Conservation (phyloP, 2,888 invertebrate genomes). For the Oxyteleia sp. region DNA sequence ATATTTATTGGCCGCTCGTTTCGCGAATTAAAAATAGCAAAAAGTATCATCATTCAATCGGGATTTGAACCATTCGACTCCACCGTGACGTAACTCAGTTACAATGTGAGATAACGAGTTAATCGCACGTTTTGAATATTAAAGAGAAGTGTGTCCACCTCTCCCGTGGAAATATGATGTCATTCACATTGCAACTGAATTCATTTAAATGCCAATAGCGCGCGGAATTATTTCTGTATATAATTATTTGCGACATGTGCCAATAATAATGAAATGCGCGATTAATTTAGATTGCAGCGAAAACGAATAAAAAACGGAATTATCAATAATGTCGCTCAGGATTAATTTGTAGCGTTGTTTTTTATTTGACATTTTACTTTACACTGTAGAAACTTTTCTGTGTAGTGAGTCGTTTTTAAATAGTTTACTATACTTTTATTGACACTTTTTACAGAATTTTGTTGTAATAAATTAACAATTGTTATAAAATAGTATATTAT, state of each 20-base stretch:
- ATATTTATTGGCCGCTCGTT: neutral
- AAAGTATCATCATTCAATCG: conserved; percentile 15
- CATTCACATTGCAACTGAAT: conserved; percentile 48
- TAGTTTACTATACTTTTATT: too few species aligned
- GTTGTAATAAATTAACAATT: too few species aligned
- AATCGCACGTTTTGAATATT: conserved; percentile 44
- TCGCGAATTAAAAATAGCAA: neutral
- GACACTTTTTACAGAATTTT: too few species aligned
- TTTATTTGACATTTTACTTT: too few species aligned
- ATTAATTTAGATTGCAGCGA: neutral
- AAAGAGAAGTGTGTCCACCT: conserved; percentile 31
- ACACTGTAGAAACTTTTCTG: too few species aligned
- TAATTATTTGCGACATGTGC: conserved; percentile 18
- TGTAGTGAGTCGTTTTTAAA: too few species aligned
- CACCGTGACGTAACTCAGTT: conserved; percentile 38
- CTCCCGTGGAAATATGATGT: conserved; percentile 38
- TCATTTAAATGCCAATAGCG: conserved; percentile 53
- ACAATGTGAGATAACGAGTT: conserved; percentile 51
- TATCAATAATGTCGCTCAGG: neutral
- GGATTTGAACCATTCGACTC: conserved; percentile 38
- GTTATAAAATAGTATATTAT: too few species aligned
- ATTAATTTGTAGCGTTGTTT: too few species aligned
- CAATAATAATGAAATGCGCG: conserved; percentile 1
- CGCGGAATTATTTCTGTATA: conserved; percentile 34
- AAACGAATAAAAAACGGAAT: neutral